These are phyloP conservation scores for Mythimna lalbum DNA, from an alignment of 2,888 invertebrate genomes.

Conservation along the genomic window DNA sequence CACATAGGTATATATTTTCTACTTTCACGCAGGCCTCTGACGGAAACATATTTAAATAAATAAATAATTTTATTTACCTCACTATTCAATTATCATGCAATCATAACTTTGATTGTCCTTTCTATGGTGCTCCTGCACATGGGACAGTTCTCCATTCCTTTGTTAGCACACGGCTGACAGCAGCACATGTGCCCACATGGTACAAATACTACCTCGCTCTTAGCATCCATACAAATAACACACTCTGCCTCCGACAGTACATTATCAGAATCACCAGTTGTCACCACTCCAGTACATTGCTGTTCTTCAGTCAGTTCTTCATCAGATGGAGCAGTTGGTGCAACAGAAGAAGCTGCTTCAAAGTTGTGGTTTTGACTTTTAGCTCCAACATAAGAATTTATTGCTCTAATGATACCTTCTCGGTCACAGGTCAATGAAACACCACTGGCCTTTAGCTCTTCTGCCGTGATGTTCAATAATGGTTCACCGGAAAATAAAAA, in stretches of 20 bases:
- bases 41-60: not conserved
- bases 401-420: slow-evolving; percentile 91
- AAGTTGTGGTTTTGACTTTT: slow-evolving; percentile 76
- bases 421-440: slow-evolving; percentile 90
- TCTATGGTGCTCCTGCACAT: slow-evolving; percentile 94
- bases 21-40: too few relatives aligned
- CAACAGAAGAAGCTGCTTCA: slow-evolving; percentile 62
- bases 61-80: slow-evolving; percentile 36
- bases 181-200: slow-evolving; percentile 97
- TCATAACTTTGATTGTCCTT: slow-evolving; percentile 92
- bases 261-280: slow-evolving; percentile 73
- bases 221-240: slow-evolving; percentile 95
- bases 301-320: slow-evolving; percentile 69
- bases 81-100: slow-evolving; percentile 81
- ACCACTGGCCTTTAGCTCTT: slow-evolving; percentile 91
- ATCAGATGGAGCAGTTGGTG: slow-evolving; percentile 75
- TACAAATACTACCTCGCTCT: slow-evolving; percentile 94
- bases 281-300: slow-evolving; percentile 79
- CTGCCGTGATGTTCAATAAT: slow-evolving; percentile 88
- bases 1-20: too few relatives aligned
- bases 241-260: slow-evolving; percentile 92
- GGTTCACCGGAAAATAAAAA: slow-evolving; percentile 89
- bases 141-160: slow-evolving; percentile 92
- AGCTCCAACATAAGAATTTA: slow-evolving; percentile 89
- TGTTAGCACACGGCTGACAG: slow-evolving; percentile 93